Percentiles rank a stretch among this genome's conserved stretches.
phyloP scores from a whole-genome alignment of 2,113 vertebrate genomes.

The Bucco capensis region DNA sequence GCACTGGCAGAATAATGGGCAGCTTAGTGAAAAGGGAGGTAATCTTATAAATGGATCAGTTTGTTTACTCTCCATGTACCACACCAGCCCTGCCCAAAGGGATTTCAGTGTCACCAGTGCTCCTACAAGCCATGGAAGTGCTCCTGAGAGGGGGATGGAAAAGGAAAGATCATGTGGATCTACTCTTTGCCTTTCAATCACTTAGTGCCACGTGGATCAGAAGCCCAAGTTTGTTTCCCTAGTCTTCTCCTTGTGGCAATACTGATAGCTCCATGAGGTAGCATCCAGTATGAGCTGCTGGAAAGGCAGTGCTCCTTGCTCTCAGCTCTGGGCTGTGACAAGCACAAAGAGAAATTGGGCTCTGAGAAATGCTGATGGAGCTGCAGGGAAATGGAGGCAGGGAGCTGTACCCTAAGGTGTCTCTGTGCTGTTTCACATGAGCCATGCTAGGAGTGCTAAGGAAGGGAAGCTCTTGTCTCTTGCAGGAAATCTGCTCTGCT shows the following conservation, averaged over 20 bases:
- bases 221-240: not conserved
- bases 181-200: not conserved
- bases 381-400: not conserved
- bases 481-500: not conserved
- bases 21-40: conserved; percentile 43
- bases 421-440: not conserved
- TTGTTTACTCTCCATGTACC: not conserved
- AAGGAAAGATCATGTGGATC: not conserved
- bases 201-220: not conserved
- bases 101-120: not conserved
- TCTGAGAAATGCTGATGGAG: not conserved
- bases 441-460: not conserved
- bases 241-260: not conserved
- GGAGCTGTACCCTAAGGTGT: not conserved
- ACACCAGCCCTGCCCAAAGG: not conserved
- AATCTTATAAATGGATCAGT: conserved; percentile 21
- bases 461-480: not conserved
- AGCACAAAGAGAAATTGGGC: not conserved
- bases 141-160: not conserved
- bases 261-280: not conserved
- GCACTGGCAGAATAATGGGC: not conserved
- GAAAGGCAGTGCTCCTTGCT: not conserved
- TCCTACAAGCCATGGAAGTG: not conserved
- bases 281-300: not conserved
- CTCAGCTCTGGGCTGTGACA: not conserved